Conservation (phyloP, 2,888 invertebrate genomes). For the Agonum fuliginosum region DNA sequence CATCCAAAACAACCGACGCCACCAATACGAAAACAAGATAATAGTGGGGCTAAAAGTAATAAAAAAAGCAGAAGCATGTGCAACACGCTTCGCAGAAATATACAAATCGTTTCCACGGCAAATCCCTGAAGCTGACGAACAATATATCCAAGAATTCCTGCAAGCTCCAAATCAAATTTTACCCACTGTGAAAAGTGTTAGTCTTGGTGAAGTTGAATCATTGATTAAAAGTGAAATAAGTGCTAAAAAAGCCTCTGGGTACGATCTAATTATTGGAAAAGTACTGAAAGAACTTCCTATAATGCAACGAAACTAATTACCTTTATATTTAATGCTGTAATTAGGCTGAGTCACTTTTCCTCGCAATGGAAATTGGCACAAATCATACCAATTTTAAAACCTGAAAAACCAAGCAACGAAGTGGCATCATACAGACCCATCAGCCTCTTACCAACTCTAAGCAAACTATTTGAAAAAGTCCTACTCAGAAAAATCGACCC, state of each 20-base stretch:
- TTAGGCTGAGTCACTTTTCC: not conserved
- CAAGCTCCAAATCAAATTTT: not conserved
- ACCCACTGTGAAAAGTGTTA: not conserved
- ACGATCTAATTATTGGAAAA: not conserved
- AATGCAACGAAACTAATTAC: not conserved
- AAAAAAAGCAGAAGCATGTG: constrained; percentile 1
- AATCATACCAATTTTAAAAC: too few relatives aligned
- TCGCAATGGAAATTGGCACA: constrained; percentile 8
- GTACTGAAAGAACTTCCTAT: not conserved
- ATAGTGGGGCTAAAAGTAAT: not conserved
- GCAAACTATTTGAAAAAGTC: not conserved
- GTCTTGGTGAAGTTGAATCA: not conserved
- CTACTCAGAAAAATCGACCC: not conserved
- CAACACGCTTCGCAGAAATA: not conserved
- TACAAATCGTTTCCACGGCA: not conserved
- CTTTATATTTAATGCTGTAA: not conserved
- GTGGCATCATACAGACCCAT: constrained; percentile 1
- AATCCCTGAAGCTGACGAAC: not conserved
- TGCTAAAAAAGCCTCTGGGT: not conserved
- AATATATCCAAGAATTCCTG: not conserved
- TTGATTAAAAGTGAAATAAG: not conserved
- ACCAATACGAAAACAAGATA: not conserved
- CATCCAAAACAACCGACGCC: not conserved
- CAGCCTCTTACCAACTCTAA: not conserved
- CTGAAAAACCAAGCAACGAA: not conserved